Base-by-base conservation (phyloP, 2,888 invertebrate genomes). In the Apamea epomidion region DNA sequence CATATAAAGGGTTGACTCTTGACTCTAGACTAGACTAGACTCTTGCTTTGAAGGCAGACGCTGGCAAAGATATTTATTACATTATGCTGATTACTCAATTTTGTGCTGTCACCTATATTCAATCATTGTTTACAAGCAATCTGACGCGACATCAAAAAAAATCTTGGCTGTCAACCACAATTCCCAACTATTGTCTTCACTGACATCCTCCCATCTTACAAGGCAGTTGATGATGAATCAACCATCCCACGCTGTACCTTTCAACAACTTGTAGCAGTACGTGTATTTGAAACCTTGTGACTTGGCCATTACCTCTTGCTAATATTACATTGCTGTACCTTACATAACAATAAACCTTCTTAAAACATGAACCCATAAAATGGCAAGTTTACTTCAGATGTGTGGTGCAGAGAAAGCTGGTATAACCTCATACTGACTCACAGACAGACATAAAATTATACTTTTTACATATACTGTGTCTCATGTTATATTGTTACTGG, bases 331-430 rank as follows among this genome's bases (percentile, higher is more conserved):
- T 68, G 25, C 14, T 51, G 12, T 10, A 51, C 25, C 37, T 70
- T 58, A 74, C 51, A 58, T 65, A 74, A 85, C 16, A 29, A 65
- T 42, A 70, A 45, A 60, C 51, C 60, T 62, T 65, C 25, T 37
- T 37, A 62, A 65, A 76, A 76, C 45, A 60, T 72, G 62, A 48
- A 7, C 0, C 10, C 48, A 74, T 79, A 79, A 82, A 85, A 73
- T 64, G 10, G 1, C 77, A 76, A 78, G 54, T 82, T 78, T 70
- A 82, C 75, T 76, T 76, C 70, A 74, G 42, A 73, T 73, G 29
- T 68, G 12, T 48, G n/a, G 37, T 69, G 60, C 25, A 73, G 83
- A 80, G 83, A 88, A 88, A 87, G 87, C 83, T 86, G 70, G 25
- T 74, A 65, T 72, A 76, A 82, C 65, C 16, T 75, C 74, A 54